Base-by-base conservation (phyloP, 2,797 vertebrate genomes). In the Loriculus beryllinus region DNA sequence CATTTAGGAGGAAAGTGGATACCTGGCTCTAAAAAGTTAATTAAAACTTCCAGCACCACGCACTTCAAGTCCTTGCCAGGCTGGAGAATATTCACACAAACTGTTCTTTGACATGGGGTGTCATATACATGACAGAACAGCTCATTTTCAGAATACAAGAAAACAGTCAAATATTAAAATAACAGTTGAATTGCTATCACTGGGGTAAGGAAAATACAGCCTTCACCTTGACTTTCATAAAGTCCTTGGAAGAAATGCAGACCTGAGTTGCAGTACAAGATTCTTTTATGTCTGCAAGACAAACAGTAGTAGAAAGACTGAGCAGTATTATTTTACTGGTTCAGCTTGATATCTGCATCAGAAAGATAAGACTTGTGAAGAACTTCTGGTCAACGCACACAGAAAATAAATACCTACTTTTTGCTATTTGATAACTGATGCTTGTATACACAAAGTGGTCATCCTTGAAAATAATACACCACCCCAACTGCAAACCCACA, bases 381-480 rank as follows among this genome's bases (percentile, higher is more conserved):
- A 85, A 43, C 11, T 47, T 83, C 60, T 29, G 25, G 48, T 59
- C 78, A 77, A 20, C 25, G 56, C 23, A 25, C 1, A 9, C 3
- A 42, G 52, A 54, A 76, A 56, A 8, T 1, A 33, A 70, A 28
- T 0, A 31, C 12, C 25, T 59, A 45, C 43, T 22, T 76, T 64
- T 48, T 63, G 64, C 68, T 75, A 76, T 39, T 26, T 64, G 81
- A 79, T 82, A 85, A 59, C 21, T 40, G 45, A 78, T 18, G 48
- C 31, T 86, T 43, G 23, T 0, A 69, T 8, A 71, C 25, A 43
- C 31, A 65, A 78, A 93, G 59, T 2, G 15, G 80, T 56, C n/a
- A 15, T 21, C 62, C 54, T 69, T 54, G 78, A 65, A 93, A 94
- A 83, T 35, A 88, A 35, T 28, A 79, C 80, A 79, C 29, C 80